Evolutionary conservation across 2,888 invertebrate species (phyloP).

Genomic region (Timandra comae): DNA sequence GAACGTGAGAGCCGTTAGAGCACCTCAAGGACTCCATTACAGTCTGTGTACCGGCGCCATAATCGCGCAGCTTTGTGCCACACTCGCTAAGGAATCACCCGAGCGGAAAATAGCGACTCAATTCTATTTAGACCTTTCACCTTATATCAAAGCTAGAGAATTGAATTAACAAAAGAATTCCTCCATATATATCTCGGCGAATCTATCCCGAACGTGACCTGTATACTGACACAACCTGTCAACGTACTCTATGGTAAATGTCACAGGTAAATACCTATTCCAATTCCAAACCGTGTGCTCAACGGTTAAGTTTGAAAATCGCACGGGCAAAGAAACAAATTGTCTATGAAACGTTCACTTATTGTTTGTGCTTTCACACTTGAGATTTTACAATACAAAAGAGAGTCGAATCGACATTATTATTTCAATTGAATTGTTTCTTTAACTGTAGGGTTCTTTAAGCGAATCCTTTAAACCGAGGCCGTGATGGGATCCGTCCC

Average conservation of each 20-base stretch:
- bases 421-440: conserved; percentile 47
- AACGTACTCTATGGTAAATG: conserved; percentile 30
- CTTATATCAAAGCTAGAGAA: conserved; percentile 21
- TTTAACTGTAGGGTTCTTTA: conserved; percentile 34
- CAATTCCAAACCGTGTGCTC: conserved; percentile 34
- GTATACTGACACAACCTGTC: conserved; percentile 71
- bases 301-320: conserved; percentile 29
- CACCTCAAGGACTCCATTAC: conserved; percentile 27
- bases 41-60: conserved; percentile 29
- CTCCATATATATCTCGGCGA: too few species aligned
- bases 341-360: conserved; percentile 42
- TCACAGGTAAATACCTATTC: conserved; percentile 38
- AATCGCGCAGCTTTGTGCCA: conserved; percentile 38
- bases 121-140: conserved; percentile 24
- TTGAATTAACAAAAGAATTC: conserved; percentile 18
- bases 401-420: conserved; percentile 37
- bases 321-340: conserved; percentile 24
- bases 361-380: conserved; percentile 30
- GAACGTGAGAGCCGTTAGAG: conserved; percentile 19
- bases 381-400: conserved; percentile 33
- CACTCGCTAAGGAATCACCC: conserved; percentile 19
- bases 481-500: conserved; percentile 13
- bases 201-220: conserved; percentile 57
- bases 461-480: conserved; percentile 28
- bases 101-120: conserved; percentile 38